Evolutionary conservation across 2,113 vertebrate genomes (phyloP).

Genomic region (Xyliphius kryptos): DNA sequence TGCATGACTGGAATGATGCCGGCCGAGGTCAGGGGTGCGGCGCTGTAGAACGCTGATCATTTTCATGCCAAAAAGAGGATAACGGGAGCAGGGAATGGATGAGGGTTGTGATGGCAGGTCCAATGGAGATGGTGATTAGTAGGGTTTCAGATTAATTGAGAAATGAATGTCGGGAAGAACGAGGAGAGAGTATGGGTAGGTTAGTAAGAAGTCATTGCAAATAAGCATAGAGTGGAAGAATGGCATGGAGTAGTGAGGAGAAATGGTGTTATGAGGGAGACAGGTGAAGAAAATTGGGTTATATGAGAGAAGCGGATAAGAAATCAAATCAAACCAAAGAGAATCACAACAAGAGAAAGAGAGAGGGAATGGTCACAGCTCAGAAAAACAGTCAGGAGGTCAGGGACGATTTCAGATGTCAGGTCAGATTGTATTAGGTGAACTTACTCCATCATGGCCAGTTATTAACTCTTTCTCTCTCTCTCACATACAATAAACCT

Average conservation of each 20-base stretch:
- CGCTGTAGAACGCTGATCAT: slow-evolving; percentile 90
- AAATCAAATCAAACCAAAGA: slow-evolving; percentile 26
- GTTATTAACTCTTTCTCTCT: too few relatives aligned
- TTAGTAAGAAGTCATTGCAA: slow-evolving; percentile 15
- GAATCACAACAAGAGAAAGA: slow-evolving; percentile 27
- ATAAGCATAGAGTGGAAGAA: slow-evolving; percentile 15
- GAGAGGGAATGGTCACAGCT: slow-evolving; percentile 32
- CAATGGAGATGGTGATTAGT: slow-evolving; percentile 8
- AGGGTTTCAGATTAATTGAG: too few relatives aligned
- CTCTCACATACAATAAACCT: too few relatives aligned
- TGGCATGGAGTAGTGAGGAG: slow-evolving; percentile 2
- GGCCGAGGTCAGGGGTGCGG: slow-evolving; percentile 81
- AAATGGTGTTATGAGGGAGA: too few relatives aligned
- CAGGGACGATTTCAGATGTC: slow-evolving; percentile 53
- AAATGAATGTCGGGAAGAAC: slow-evolving; percentile 25
- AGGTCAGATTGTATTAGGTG: slow-evolving; percentile 28
- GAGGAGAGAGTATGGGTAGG: slow-evolving; percentile 3
- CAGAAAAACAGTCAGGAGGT: slow-evolving; percentile 30
- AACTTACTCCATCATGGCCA: slow-evolving; percentile 5
- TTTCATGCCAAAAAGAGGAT: slow-evolving; percentile 31
- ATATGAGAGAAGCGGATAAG: too few relatives aligned
- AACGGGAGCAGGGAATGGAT: slow-evolving; percentile 10
- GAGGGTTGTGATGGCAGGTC: background rate
- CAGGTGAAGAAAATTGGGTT: too few relatives aligned
- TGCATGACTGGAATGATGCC: slow-evolving; percentile 95